Base-by-base conservation (phyloP, 2,888 invertebrate species). In the Trichopoda pennipes region DNA sequence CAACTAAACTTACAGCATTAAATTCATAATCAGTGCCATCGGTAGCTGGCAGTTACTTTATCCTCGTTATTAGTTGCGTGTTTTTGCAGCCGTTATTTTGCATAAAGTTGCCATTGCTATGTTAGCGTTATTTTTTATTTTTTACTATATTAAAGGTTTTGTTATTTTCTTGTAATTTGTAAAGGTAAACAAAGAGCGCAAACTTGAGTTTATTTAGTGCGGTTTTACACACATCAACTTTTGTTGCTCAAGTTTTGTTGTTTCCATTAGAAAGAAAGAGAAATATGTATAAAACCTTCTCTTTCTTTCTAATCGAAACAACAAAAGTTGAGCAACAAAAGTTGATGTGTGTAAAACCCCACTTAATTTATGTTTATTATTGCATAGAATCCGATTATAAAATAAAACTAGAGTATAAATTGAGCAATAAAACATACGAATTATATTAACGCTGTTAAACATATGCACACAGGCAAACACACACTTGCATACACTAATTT, bases 301-400 rank as follows among this genome's bases (percentile, higher is more conserved):
- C n/a, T n/a, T n/a, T n/a, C n/a, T n/a, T n/a, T n/a, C n/a, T n/a
- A n/a, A n/a, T n/a, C n/a, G n/a, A n/a, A n/a, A n/a, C n/a, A n/a
- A n/a, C n/a, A n/a, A n/a, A n/a, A n/a, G n/a, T n/a, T n/a, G n/a
- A n/a, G n/a, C n/a, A n/a, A n/a, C n/a, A n/a, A n/a, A n/a, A n/a
- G n/a, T n/a, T n/a, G n/a, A n/a, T n/a, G n/a, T n/a, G n/a, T n/a
- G n/a, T n/a, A n/a, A n/a, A n/a, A n/a, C n/a, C n/a, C n/a, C n/a
- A n/a, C n/a, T n/a, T 82, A 79, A 82, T 82, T 82, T 78, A 78
- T 78, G 75, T 66, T 70, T 82, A 75, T 75, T 82, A 66, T 75
- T 75, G 81, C 75, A 12, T 78, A 75, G 70, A 82, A 82, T 78
- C 82, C 82, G 78, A 79, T 82, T 82, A 64, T 47, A 49, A 70